A percentile compares a stretch with the other conserved stretches of the same genome.
phyloP scores from a whole-genome alignment of 2,888 invertebrate species.

The Imbricaverruca yamaguchii region DNA sequence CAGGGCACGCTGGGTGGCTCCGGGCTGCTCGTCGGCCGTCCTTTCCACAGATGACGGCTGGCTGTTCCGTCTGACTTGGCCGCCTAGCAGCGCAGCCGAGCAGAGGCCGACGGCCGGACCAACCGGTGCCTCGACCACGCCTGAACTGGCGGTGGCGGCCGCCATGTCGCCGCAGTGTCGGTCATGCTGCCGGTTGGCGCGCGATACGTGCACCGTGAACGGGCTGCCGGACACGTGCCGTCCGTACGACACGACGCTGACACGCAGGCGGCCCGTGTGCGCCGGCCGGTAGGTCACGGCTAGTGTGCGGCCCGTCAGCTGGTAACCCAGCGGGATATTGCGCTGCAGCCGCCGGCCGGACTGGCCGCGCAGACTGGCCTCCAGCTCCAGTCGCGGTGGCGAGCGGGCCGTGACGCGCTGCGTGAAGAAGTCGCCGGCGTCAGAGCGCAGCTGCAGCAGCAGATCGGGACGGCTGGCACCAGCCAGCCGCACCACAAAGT shows the following conservation, averaged over 20 bases:
- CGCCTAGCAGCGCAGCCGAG: too few species aligned
- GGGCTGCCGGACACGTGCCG: neutral
- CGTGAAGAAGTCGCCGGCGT: slow-evolving; percentile 30
- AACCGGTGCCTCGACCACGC: too few species aligned
- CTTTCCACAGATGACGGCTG: neutral
- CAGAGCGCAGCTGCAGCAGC: slow-evolving; percentile 31
- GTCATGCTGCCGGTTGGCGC: neutral
- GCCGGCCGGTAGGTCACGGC: neutral
- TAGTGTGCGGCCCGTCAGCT: neutral
- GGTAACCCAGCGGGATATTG: neutral
- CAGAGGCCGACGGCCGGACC: too few species aligned
- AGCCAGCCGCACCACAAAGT: slow-evolving; percentile 31
- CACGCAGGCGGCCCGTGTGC: neutral
- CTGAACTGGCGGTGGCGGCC: too few species aligned
- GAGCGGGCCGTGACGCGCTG: slow-evolving; percentile 32
- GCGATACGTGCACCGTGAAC: neutral
- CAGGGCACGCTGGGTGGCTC: neutral
- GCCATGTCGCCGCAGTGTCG: too few species aligned
- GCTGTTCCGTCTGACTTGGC: neutral
- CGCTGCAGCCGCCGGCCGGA: neutral
- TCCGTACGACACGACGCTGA: neutral
- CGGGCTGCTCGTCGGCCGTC: neutral
- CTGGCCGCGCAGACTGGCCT: neutral
- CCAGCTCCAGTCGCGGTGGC: slow-evolving; percentile 23
- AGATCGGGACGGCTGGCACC: slow-evolving; percentile 27